Base-by-base conservation (phyloP, 2,113 vertebrate species). In the Alethe castanea region DNA sequence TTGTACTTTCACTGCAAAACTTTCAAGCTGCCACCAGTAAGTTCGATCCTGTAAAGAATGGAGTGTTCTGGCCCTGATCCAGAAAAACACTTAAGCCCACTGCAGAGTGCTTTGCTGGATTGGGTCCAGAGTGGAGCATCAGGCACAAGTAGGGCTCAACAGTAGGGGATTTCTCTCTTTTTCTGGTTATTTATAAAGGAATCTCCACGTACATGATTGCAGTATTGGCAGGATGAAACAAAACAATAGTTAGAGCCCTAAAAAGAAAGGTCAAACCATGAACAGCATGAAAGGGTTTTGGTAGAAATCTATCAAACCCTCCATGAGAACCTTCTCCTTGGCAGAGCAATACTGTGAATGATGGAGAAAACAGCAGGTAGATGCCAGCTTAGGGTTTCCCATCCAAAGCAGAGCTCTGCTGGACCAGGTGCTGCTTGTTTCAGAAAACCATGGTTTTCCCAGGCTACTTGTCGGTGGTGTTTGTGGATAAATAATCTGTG, bases 81-180 rank as follows among this genome's bases (percentile, higher is more conserved):
- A 97, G 92, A 48, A 78, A 90, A 96, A 73, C 94, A 96, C 92
- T 97, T 96, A 97, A 94, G 29, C 23, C 65, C 40, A 4, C 52
- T 83, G 60, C 52, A 92, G 90, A 96, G 94, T 96, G 95, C 65
- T 88, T 90, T 96, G 52, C 90, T 97, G 96, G 96, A 96, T 16
- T n/a, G 53, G 57, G 57, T 90, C 95, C 96, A 96, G 80, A 81
- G 42, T 0, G 0, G 36, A 84, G 69, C 84, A 85, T 48, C 70
- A 45, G 44, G 73, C 36, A 53, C 48, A 14, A 35, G 57, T 20
- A 54, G 59, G 53, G 50, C 36, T 84, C 52, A 47, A 50, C 83
- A 72, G 81, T 42, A 65, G 89, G 89, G 81, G 40, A 11, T 89
- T 92, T 60, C 72, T 90, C 33, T 82, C 24, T 48, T 83, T 86